A percentile compares a stretch with the other conserved stretches of the same genome.
Conservation (phyloP, 1,140 invertebrate species). For the Heterodera schachtii region DNA sequence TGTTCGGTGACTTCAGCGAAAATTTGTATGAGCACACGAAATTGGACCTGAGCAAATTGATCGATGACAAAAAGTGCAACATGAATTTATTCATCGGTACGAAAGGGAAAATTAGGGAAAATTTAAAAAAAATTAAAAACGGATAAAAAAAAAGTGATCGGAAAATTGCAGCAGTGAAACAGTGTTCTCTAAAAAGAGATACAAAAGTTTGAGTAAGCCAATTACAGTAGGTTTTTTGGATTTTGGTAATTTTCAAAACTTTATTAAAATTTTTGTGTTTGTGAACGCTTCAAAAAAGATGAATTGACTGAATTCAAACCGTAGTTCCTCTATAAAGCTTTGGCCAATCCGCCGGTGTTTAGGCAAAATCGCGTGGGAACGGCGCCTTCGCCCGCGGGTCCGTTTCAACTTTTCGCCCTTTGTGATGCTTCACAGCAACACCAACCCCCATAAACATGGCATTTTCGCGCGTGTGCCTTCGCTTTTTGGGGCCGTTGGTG, state of each 20-base stretch:
- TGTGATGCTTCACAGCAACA: constrained; percentile 28
- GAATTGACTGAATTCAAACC: too few species aligned
- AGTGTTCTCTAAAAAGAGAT: too few species aligned
- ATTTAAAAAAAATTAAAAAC: neutral
- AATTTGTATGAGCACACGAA: constrained; percentile 20
- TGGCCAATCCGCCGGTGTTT: neutral
- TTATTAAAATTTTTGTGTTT: too few species aligned
- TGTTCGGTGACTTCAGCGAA: constrained; percentile 29
- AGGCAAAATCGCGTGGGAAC: constrained; percentile 39
- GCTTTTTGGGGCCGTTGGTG: constrained; percentile 29
- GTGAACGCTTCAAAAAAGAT: too few species aligned
- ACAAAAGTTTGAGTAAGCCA: too few species aligned
- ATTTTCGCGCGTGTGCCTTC: constrained; percentile 29
- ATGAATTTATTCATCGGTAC: constrained; percentile 33
- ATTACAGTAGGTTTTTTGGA: too few species aligned
- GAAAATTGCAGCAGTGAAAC: too few species aligned
- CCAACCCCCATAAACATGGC: constrained; percentile 11
- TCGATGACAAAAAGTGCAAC: constrained; percentile 26
- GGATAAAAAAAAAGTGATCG: too few species aligned
- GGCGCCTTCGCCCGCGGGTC: neutral
- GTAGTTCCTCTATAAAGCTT: too few species aligned
- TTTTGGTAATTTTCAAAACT: too few species aligned
- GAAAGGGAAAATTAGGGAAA: neutral
- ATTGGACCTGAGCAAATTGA: constrained; percentile 27
- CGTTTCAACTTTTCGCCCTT: constrained; percentile 24